These are phyloP conservation scores for Mimas tiliae DNA, from an alignment of 2,888 invertebrate genomes.

Conservation along the genomic window DNA sequence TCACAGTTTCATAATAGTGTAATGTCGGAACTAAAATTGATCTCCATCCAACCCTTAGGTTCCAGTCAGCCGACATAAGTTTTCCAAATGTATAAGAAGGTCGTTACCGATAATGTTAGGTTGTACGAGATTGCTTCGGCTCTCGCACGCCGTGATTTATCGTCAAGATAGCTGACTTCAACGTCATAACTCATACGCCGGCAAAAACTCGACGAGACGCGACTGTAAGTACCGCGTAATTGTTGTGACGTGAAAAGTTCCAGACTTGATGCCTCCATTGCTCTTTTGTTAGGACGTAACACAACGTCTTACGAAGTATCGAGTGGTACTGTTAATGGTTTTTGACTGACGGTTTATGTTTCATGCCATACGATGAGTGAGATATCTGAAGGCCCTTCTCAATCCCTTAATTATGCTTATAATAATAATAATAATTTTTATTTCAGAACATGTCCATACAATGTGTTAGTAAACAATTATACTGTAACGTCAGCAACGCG, in stretches of 20 bases:
- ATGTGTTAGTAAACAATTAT: no score
- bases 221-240: conserved; percentile 58
- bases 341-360: no score
- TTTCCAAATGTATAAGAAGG: conserved; percentile 48
- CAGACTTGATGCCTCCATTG: background rate
- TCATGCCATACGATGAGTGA: no score
- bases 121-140: conserved; percentile 47
- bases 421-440: no score
- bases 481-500: no score
- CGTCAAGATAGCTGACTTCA: conserved; percentile 56
- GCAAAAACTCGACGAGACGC: conserved; percentile 64
- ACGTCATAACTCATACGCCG: conserved; percentile 67
- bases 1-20: conserved; percentile 8
- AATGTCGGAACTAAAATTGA: conserved; percentile 13
- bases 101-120: conserved; percentile 63
- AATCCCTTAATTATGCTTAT: no score
- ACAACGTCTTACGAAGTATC: background rate
- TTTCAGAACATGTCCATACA: no score
- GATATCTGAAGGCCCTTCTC: no score
- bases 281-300: no score
- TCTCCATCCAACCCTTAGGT: background rate
- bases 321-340: background rate
- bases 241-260: conserved; percentile 38
- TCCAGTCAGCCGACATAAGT: conserved; percentile 37
- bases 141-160: conserved; percentile 61